A percentile compares a stretch with the other conserved stretches of the same genome.
Conservation (phyloP, 2,888 invertebrate genomes). For the Octodonta nipae region DNA sequence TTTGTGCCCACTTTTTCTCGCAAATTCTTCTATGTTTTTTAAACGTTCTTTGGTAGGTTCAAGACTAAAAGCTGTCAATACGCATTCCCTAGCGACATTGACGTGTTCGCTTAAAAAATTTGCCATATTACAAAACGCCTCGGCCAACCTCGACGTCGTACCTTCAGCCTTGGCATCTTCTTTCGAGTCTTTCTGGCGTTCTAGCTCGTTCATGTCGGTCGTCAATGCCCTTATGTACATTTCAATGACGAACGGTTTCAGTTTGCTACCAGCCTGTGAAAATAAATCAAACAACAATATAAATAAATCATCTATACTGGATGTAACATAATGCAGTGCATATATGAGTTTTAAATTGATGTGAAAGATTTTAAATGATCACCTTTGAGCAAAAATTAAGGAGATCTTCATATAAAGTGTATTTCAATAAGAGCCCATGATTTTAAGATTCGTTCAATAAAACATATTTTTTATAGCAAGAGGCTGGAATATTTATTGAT, state of each 20-base stretch:
- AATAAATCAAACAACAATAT: constrained; percentile 4
- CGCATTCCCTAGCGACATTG: constrained; percentile 54
- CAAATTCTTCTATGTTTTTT: constrained; percentile 43
- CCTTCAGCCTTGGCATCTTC: constrained; percentile 40
- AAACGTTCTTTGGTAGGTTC: constrained; percentile 51
- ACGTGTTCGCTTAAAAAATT: constrained; percentile 45
- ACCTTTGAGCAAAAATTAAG: too few relatives aligned
- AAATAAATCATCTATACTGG: not conserved
- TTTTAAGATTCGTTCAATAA: too few relatives aligned
- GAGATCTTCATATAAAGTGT: too few relatives aligned
- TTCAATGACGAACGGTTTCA: constrained; percentile 56
- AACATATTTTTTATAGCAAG: too few relatives aligned
- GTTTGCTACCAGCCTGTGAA: constrained; percentile 26
- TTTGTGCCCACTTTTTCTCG: constrained; percentile 38
- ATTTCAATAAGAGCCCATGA: too few relatives aligned
- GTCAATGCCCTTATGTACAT: constrained; percentile 61
- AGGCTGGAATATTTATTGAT: too few relatives aligned
- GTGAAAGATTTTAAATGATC: too few relatives aligned
- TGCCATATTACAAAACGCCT: constrained; percentile 52
- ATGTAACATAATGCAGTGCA: too few relatives aligned
- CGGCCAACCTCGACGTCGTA: constrained; percentile 44
- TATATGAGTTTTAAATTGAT: too few relatives aligned
- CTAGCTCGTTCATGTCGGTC: constrained; percentile 62
- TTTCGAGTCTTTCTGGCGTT: constrained; percentile 46
- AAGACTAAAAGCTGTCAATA: constrained; percentile 62